Base-by-base conservation (phyloP, 2,113 vertebrate species). In the Gasterosteus aculeatus region DNA sequence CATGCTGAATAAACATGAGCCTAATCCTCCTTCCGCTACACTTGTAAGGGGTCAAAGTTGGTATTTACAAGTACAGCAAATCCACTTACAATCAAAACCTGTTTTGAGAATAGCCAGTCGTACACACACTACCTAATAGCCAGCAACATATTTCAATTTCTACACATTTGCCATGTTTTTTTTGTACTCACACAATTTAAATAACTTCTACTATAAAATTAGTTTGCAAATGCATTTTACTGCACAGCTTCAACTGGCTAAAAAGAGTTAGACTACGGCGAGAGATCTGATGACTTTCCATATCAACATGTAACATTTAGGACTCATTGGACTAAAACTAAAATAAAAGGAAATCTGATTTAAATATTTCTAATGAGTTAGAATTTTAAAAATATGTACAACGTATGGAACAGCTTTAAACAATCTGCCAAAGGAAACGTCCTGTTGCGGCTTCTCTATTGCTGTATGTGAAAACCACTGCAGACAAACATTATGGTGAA, bases 1-100 rank as follows among this genome's bases (percentile, higher is more conserved):
- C 82, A 78, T 76, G 80, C 88, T 91, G 91, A 92, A 92, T 92
- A 93, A 92, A 92, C 93, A 90, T 93, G 90, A 93, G 86, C 70
- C 87, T 79, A 82, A 86, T 89, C 81, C 89, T 88, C 81, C 88
- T 87, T 89, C 83, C 87, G 60, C 87, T 92, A 88, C 92, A 92
- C 86, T 88, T 91, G 92, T 90, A 85, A 86, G 77, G 68, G 92
- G 89, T 92, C 89, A 91, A 77, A 89, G 90, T 82, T 90, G 62
- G 9, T 87, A 91, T 91, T 89, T 87, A 89, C 86, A 88, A 72
- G 78, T 86, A 88, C 86, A 87, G 82, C 85, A 91, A 85, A 90
- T 85, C 80, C 85, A 92, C 82, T 92, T 86, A 82, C 62, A 85
- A 82, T 87, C 86, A 88, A 89, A 88, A 79, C 51, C 85, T 81